Conservation (phyloP, 2,888 invertebrate genomes). For the Argyra leucocephala region DNA sequence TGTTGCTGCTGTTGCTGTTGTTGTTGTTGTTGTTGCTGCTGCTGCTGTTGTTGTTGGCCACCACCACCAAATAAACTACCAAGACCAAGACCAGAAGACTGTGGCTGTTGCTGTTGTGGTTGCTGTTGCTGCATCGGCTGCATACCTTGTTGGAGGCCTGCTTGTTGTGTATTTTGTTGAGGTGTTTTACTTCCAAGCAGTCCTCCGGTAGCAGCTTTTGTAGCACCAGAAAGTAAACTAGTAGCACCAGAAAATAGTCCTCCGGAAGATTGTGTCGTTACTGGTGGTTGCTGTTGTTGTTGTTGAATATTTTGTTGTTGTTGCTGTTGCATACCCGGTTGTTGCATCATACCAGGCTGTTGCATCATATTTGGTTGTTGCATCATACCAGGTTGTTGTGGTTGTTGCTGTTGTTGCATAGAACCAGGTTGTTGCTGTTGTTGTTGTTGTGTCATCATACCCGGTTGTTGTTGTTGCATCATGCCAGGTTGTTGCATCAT, state of each 20-base stretch:
- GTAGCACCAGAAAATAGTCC: slow-evolving; percentile 44
- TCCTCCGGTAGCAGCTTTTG: slow-evolving; percentile 45
- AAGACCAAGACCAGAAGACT: slow-evolving; percentile 35
- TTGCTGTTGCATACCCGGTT: slow-evolving; percentile 31
- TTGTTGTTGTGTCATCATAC: slow-evolving; percentile 31
- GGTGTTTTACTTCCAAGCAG: slow-evolving; percentile 43
- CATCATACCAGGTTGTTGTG: slow-evolving; percentile 25
- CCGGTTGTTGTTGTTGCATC: slow-evolving; percentile 31
- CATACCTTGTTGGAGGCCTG: slow-evolving; percentile 45
- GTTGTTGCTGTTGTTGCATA: slow-evolving; percentile 24
- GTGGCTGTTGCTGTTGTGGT: slow-evolving; percentile 33
- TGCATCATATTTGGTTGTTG: slow-evolving; percentile 32
- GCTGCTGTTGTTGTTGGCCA: slow-evolving; percentile 31
- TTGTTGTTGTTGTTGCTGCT: slow-evolving; percentile 43
- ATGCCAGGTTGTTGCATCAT: slow-evolving; percentile 28
- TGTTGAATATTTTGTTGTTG: slow-evolving; percentile 27
- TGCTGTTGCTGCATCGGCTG: slow-evolving; percentile 40
- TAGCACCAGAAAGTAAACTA: slow-evolving; percentile 44
- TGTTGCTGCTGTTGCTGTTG: slow-evolving; percentile 38
- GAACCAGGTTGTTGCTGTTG: slow-evolving; percentile 24
- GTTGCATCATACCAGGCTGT: slow-evolving; percentile 29
- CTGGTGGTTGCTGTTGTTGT: slow-evolving; percentile 38
- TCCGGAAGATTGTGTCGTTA: slow-evolving; percentile 38
- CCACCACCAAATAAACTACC: slow-evolving; percentile 30
- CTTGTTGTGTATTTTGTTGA: slow-evolving; percentile 45